Base-by-base conservation (phyloP, 2,113 vertebrate genomes). In the Lates calcarifer region DNA sequence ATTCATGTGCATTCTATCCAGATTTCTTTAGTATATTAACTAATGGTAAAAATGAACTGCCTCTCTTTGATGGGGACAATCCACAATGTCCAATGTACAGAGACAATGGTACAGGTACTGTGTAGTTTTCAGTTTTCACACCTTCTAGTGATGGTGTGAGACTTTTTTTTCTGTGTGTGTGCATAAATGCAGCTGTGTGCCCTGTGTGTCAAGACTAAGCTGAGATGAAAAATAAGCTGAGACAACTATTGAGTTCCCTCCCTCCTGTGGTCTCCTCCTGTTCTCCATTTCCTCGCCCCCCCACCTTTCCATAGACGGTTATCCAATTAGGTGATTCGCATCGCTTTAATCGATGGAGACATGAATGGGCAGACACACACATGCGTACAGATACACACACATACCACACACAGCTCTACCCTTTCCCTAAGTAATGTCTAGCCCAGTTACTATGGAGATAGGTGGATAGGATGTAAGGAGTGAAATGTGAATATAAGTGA, bases 301-400 rank as follows among this genome's bases (percentile, higher is more conserved):
- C 78, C 73, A 81, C 73, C 87, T 79, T 82, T 55, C 63, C 47
- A 78, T 80, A 76, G 77, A 79, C 78, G 43, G 82, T 89, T 86
- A 92, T 86, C 87, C 89, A 93, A 91, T 94, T 89, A 91, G 84
- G 47, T 61, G 81, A 89, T 72, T 90, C 80, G 88, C 75, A 80
- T 82, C 78, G 82, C 86, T 79, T 89, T 91, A 91, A 92, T 94
- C 81, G 6, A 88, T 88, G 72, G 57, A 75, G 90, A 90, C 87
- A 47, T 60, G 62, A 78, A 79, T 17, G 10, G 51, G 72, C 82
- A 81, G 37, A 71, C 79, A n/a, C 65, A 57, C 57, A 81, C 84
- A 84, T 58, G 45, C 67, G 84, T 22, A 61, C 75, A 69, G n/a
- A 73, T 73, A 67, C 56, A 56, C 62, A 69, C 26, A 57, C 64